phyloP scores from a whole-genome alignment of 2,797 vertebrate species.

The Acanthornis magna region DNA sequence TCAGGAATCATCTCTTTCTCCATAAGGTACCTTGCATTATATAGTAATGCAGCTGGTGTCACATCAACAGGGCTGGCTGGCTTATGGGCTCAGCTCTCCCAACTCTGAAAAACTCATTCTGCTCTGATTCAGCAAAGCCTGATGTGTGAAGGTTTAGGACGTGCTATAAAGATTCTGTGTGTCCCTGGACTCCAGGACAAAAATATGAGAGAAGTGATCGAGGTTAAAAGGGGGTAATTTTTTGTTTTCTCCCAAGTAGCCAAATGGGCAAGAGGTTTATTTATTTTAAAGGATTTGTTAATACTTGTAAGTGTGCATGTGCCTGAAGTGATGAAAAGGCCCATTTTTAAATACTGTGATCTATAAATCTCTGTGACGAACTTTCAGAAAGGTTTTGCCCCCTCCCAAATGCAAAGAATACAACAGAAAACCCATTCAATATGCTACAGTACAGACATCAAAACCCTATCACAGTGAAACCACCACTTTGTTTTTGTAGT shows the following conservation, averaged over 20 bases:
- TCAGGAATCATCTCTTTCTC: not conserved
- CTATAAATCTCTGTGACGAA: not conserved
- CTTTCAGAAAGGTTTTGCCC: not conserved
- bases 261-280: not conserved
- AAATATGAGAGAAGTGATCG: not conserved
- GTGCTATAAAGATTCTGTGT: not conserved
- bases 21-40: not conserved
- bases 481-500: not conserved
- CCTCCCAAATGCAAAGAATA: not conserved
- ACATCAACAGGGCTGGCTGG: not conserved
- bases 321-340: not conserved
- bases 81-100: not conserved
- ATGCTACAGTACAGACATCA: not conserved
- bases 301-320: not conserved
- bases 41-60: not conserved
- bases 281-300: not conserved
- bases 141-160: not conserved
- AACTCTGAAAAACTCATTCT: not conserved
- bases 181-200: not conserved
- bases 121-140: not conserved
- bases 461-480: not conserved
- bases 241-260: not conserved
- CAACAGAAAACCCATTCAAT: not conserved
- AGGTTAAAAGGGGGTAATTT: not conserved
- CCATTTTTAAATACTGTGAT: not conserved